phyloP scores from a whole-genome alignment of 2,797 vertebrate species.

The Anabacerthia variegaticeps region DNA sequence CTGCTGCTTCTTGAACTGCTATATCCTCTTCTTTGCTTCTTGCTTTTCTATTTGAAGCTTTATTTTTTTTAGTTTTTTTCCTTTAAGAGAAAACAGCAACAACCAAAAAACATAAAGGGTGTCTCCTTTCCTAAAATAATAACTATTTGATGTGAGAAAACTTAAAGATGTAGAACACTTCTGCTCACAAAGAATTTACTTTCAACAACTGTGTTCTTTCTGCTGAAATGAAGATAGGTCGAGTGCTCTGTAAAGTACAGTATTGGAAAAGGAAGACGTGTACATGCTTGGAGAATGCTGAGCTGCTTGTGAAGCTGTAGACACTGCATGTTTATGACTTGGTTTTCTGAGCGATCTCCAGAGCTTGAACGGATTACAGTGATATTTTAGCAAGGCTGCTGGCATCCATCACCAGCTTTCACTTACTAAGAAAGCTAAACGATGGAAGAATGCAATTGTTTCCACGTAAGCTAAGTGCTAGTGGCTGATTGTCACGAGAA shows the following conservation, averaged over 20 bases:
- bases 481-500: not conserved
- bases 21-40: not conserved
- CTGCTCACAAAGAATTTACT: not conserved
- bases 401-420: conserved; percentile 42
- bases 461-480: not conserved
- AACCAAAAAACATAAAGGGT: not conserved
- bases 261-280: not conserved
- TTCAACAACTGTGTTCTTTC: not conserved
- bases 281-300: not conserved
- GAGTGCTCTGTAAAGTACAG: conserved; percentile 8
- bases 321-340: conserved; percentile 43
- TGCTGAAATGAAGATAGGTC: not conserved
- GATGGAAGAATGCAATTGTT: conserved; percentile 48
- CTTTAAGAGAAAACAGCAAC: not conserved
- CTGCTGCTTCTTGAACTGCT: conserved; percentile 37
- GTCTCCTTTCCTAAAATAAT: not conserved
- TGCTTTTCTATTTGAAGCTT: conserved; percentile 8
- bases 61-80: not conserved
- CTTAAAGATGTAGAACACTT: not conserved
- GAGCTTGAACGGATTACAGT: conserved; percentile 43
- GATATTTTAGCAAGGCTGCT: conserved; percentile 60
- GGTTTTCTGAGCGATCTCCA: conserved; percentile 48
- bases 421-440: conserved; percentile 35
- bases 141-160: not conserved
- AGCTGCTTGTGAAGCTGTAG: conserved; percentile 25